Percentiles rank a stretch among this genome's conserved stretches.
These are phyloP conservation scores for Polia nebulosa DNA, from an alignment of 2,888 invertebrate species.

Conservation along the genomic window DNA sequence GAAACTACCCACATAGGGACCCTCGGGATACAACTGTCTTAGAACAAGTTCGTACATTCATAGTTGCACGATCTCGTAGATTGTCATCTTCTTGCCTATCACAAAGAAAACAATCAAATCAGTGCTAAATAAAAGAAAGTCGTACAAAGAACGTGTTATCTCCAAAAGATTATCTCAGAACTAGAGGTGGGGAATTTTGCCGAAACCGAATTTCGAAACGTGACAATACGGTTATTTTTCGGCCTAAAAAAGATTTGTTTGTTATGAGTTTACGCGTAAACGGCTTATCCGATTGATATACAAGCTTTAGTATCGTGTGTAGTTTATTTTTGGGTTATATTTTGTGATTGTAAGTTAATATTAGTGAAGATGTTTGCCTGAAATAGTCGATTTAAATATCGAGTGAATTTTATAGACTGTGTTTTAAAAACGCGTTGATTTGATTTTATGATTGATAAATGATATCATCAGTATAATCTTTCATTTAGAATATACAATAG, in stretches of 20 bases:
- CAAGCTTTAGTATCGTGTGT: neutral
- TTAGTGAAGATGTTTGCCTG: neutral
- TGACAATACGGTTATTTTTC: constrained; percentile 30
- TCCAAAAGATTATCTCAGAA: constrained; percentile 47
- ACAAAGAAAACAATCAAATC: constrained; percentile 61
- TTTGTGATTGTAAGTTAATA: neutral
- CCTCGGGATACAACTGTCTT: constrained; percentile 24
- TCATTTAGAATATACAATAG: too few relatives aligned
- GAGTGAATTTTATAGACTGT: neutral
- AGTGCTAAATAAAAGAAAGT: constrained; percentile 53
- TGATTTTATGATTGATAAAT: neutral
- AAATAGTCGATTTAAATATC: neutral
- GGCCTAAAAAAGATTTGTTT: constrained; percentile 40
- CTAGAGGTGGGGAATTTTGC: constrained; percentile 42
- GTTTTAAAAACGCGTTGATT: neutral
- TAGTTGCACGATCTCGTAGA: constrained; percentile 32
- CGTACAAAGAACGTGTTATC: constrained; percentile 55
- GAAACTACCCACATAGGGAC: constrained; percentile 14
- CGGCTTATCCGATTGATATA: constrained; percentile 24
- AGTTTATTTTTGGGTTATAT: neutral
- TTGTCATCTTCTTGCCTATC: constrained; percentile 44
- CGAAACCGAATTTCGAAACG: constrained; percentile 28
- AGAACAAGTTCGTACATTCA: constrained; percentile 37
- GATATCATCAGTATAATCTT: too few relatives aligned
- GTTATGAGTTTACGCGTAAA: constrained; percentile 18